Conservation (phyloP, 64 coral and sea anemone species). For the Montipora capricornis region DNA sequence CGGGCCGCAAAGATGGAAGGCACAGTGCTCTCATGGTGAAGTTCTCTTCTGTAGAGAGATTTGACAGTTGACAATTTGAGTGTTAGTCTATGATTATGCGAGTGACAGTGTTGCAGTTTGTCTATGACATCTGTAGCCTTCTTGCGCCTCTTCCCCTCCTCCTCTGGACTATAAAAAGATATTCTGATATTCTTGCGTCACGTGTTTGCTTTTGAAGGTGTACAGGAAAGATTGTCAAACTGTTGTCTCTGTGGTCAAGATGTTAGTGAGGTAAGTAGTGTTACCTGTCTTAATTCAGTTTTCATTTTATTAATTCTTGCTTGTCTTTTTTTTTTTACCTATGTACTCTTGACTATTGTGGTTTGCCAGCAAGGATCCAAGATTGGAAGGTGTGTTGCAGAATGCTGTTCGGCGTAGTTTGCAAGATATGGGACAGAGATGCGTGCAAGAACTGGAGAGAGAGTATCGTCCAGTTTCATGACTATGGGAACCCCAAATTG, state of each 20-base stretch:
- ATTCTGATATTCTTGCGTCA: neutral
- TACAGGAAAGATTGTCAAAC: conserved; percentile 23
- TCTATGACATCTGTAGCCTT: too few relatives aligned
- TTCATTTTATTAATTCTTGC: too few relatives aligned
- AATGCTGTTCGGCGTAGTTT: conserved; percentile 32
- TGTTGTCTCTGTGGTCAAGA: conserved; percentile 34
- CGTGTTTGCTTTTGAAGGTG: neutral
- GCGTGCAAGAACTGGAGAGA: conserved; percentile 23
- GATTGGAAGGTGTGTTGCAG: conserved; percentile 42
- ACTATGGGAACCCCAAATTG: neutral
- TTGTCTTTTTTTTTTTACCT: too few relatives aligned
- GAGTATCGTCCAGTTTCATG: neutral
- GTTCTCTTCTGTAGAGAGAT: too few relatives aligned
- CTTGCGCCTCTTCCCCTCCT: too few relatives aligned
- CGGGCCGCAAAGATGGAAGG: too few relatives aligned
- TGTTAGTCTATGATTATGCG: too few relatives aligned
- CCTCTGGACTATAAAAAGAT: neutral
- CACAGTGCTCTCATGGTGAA: too few relatives aligned
- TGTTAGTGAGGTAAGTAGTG: conserved; percentile 23
- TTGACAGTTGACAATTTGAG: too few relatives aligned
- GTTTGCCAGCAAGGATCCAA: conserved; percentile 14
- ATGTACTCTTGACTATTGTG: too few relatives aligned
- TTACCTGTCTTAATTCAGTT: neutral
- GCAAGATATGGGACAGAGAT: conserved; percentile 48
- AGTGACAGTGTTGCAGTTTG: too few relatives aligned